Percentiles rank a stretch among this genome's conserved stretches.
Evolutionary conservation across 1,140 invertebrate species (phyloP).

Genomic region (Psilanteris sp.): DNA sequence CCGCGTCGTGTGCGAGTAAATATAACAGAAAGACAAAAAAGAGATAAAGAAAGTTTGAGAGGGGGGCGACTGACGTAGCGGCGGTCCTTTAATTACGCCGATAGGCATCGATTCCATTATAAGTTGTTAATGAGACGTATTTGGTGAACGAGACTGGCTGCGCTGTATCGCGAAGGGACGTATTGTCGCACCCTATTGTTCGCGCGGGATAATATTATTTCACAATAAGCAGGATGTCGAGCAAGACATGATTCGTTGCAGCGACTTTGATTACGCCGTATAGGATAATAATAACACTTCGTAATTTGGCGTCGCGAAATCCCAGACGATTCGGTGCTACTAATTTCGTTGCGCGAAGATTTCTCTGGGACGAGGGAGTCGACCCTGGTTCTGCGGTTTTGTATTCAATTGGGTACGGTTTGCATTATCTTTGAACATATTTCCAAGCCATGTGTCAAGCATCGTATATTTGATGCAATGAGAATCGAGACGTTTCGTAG

Average conservation of each 20-base stretch:
- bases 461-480: too few relatives aligned
- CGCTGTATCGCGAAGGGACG: conserved; percentile 19
- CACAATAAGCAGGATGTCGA: conserved; percentile 48
- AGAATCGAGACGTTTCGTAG: too few relatives aligned
- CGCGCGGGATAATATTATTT: conserved; percentile 49
- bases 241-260: conserved; percentile 38
- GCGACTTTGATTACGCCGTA: conserved; percentile 67
- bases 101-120: conserved; percentile 66
- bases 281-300: conserved; percentile 73
- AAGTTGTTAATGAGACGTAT: conserved; percentile 69
- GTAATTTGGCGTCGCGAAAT: conserved; percentile 64
- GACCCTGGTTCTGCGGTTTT: too few relatives aligned
- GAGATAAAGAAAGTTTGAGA: neutral
- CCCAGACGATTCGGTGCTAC: conserved; percentile 29
- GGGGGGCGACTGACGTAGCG: neutral
- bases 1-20: conserved; percentile 6
- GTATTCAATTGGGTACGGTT: too few relatives aligned
- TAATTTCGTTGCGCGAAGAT: conserved; percentile 2
- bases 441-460: too few relatives aligned
- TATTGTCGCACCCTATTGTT: conserved; percentile 52
- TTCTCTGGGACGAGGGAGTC: too few relatives aligned
- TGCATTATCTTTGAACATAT: too few relatives aligned
- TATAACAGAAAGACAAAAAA: too few relatives aligned
- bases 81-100: conserved; percentile 43
- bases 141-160: conserved; percentile 46